Evolutionary conservation across 2,797 vertebrate species (phyloP), one percentile per base, ranked within the genome.

Genomic region (Iguana delicatissima): DNA sequence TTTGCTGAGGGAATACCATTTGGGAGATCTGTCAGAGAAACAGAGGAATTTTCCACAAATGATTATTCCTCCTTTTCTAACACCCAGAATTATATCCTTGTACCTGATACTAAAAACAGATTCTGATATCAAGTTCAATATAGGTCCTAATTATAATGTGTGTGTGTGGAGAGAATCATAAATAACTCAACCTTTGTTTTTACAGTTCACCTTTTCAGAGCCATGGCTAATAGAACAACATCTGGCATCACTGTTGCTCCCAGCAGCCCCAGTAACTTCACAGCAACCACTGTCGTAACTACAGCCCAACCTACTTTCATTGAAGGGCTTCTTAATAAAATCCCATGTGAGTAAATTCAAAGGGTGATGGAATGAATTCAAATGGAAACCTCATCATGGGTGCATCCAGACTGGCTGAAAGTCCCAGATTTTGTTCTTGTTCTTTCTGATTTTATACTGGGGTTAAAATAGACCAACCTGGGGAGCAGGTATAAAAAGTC

Each of bases 281-380:
- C 62, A 59, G 93, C 55, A 4, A 59, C 87, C 38, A 92, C 82
- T 5, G 69, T 1, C 14, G 84, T 92, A 32, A 93, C 95, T 32
- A 90, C 91, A 0, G 86, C 94, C 12, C 52, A 1, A 2, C 89
- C 95, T 0, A 87, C 89, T 55, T 91, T 98, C 85, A 82, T 97
- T 81, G 92, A 94, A 0, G 80, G 95, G 91, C 92, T 98, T 52
- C 42, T 98, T 8, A 87, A 97, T 93, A 72, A 88, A 80, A 98
- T 98, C 74, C 98, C 98, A 2, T 13, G 99, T 99, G 94, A 98
- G 98, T 98, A 95, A 32, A 29, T 74, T 84, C 62, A 87, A 87
- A n/a, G 3, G 7, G 1, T 55, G 26, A 55, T 35, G 2, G 10
- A 52, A 73, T 24, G 2, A 29, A 69, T 4, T 26, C 38, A 22